Percentiles rank a stretch among this genome's conserved stretches.
phyloP scores from a whole-genome alignment of 2,797 vertebrate species.

The Melanitta fusca region DNA sequence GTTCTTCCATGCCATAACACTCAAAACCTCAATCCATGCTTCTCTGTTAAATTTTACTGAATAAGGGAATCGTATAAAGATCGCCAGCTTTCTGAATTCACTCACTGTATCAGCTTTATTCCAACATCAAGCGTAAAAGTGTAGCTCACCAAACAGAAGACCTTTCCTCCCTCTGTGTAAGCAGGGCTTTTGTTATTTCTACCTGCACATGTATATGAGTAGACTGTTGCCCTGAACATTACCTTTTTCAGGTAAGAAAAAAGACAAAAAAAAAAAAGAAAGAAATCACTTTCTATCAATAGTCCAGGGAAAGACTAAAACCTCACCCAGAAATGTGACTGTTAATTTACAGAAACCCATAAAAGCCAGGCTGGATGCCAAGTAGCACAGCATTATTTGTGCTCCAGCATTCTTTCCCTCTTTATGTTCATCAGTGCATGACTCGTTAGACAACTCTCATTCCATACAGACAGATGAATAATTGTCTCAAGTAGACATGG shows the following conservation, averaged over 20 bases:
- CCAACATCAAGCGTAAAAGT: constrained; percentile 1
- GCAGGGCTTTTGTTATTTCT: not conserved
- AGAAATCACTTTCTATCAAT: constrained; percentile 67
- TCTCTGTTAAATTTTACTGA: not conserved
- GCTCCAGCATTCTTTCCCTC: constrained; percentile 62
- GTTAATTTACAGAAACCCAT: constrained; percentile 69
- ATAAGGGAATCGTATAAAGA: not conserved
- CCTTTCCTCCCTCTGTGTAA: not conserved
- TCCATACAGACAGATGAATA: constrained; percentile 66
- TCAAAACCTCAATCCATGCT: not conserved
- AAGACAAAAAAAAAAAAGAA: constrained; percentile 40
- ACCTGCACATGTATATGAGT: not conserved
- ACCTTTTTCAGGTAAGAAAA: constrained; percentile 59
- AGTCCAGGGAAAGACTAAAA: constrained; percentile 57
- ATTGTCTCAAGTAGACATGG: constrained; percentile 27
- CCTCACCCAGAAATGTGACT: constrained; percentile 69
- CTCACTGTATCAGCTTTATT: constrained; percentile 7
- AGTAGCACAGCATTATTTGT: constrained; percentile 43
- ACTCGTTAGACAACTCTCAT: constrained; percentile 63
- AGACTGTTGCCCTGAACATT: not conserved
- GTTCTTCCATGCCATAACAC: not conserved
- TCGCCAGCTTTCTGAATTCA: not conserved
- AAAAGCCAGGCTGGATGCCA: constrained; percentile 71
- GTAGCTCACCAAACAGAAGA: constrained; percentile 5
- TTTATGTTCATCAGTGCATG: constrained; percentile 63